Evolutionary conservation across 2,113 vertebrate genomes (phyloP).

Genomic region (Poeciliopsis turrubarensis): DNA sequence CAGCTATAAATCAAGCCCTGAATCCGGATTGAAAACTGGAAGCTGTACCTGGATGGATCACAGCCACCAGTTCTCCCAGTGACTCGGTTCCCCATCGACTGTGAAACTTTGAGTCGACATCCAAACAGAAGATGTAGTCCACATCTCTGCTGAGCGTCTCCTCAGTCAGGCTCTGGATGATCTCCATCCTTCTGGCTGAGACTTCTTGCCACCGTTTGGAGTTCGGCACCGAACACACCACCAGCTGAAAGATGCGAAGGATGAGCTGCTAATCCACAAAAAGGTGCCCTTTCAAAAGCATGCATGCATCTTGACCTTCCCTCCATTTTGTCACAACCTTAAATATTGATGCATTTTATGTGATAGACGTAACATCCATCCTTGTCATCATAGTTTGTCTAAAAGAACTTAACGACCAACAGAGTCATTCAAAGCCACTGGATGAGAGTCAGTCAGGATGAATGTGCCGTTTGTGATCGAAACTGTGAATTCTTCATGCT

Average conservation of each 20-base stretch:
- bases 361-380: too few species aligned
- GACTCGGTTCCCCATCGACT: conserved; percentile 78
- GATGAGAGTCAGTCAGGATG: too few species aligned
- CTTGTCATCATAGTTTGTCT: too few species aligned
- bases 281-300: too few species aligned
- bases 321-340: neutral
- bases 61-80: conserved; percentile 71
- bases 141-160: neutral
- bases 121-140: conserved; percentile 81
- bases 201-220: conserved; percentile 79
- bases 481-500: too few species aligned
- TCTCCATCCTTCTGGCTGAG: conserved; percentile 77
- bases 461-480: too few species aligned
- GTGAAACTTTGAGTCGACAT: conserved; percentile 76
- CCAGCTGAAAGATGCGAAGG: conserved; percentile 21
- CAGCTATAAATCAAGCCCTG: too few species aligned
- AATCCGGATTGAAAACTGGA: neutral
- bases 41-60: conserved; percentile 71
- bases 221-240: conserved; percentile 6
- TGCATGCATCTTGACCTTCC: neutral
- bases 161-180: conserved; percentile 70
- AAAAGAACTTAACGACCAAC: too few species aligned
- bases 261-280: neutral
- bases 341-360: neutral
- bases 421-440: too few species aligned